Conservation (phyloP, 1,140 invertebrate species). For the Lysiphlebus fabarum region DNA sequence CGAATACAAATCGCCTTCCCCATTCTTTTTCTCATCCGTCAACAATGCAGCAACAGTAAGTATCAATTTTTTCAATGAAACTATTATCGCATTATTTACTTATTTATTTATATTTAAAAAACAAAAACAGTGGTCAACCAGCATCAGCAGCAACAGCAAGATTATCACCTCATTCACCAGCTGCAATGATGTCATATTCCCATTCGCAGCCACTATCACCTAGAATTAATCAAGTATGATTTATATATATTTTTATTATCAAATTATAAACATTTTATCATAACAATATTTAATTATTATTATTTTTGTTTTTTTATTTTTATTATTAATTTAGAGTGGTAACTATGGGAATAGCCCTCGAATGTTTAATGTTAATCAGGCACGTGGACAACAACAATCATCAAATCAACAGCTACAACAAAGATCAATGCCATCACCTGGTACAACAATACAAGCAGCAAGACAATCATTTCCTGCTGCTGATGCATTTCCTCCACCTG, state of each 20-base stretch:
- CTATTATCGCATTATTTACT: constrained; percentile 9
- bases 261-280: background rate
- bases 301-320: constrained; percentile 18
- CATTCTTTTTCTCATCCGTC: constrained; percentile 52
- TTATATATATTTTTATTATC: constrained; percentile 13
- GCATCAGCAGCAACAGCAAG: constrained; percentile 40
- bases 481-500: constrained; percentile 57
- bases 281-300: constrained; percentile 5
- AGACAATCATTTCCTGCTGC: constrained; percentile 60
- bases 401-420: constrained; percentile 41
- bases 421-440: constrained; percentile 58
- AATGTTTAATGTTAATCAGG: constrained; percentile 52
- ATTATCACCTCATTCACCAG: constrained; percentile 52
- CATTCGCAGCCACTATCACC: constrained; percentile 53
- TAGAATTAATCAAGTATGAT: constrained; percentile 48
- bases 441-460: constrained; percentile 53
- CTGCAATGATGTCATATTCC: constrained; percentile 47
- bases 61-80: constrained; percentile 8
- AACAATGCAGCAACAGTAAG: constrained; percentile 52
- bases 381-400: constrained; percentile 40
- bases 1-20: constrained; percentile 51
- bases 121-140: constrained; percentile 51
- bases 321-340: constrained; percentile 33
- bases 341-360: constrained; percentile 51
- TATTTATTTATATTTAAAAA: constrained; percentile 47